A percentile compares a stretch with the other conserved stretches of the same genome.
These are phyloP conservation scores for Lutraria lutraria DNA, from an alignment of 2,888 invertebrate genomes.

Conservation along the genomic window DNA sequence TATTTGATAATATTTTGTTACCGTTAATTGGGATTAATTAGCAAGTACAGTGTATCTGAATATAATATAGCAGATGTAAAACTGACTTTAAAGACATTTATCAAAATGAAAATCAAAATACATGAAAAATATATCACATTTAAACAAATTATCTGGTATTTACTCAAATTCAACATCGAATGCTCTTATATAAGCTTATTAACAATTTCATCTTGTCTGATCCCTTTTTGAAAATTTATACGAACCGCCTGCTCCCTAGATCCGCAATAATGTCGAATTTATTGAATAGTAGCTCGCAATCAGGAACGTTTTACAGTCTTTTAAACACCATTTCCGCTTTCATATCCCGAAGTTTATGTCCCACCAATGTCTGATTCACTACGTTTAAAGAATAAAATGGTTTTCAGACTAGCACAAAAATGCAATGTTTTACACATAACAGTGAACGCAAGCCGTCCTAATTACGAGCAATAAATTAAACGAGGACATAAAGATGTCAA, in stretches of 20 bases:
- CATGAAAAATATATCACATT: too few species aligned
- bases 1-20: too few species aligned
- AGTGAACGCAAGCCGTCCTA: conserved; percentile 53
- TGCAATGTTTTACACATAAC: conserved; percentile 50
- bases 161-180: too few species aligned
- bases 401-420: conserved; percentile 39
- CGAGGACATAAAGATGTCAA: conserved; percentile 68
- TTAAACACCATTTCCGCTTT: conserved; percentile 65
- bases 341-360: conserved; percentile 66
- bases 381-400: conserved; percentile 58
- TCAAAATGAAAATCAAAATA: too few species aligned
- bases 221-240: background rate
- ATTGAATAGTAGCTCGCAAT: conserved; percentile 47
- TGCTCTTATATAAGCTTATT: too few species aligned
- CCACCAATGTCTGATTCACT: conserved; percentile 63
- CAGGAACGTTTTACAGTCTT: conserved; percentile 60
- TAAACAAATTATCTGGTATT: too few species aligned
- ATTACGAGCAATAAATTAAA: conserved; percentile 69
- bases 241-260: background rate
- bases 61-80: too few species aligned
- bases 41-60: too few species aligned
- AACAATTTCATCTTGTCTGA: too few species aligned
- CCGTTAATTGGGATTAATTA: too few species aligned
- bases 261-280: conserved; percentile 46
- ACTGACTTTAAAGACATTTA: too few species aligned